These are phyloP conservation scores for Drosophila burlai DNA, from an alignment of 1,140 invertebrate species.

Conservation along the genomic window DNA sequence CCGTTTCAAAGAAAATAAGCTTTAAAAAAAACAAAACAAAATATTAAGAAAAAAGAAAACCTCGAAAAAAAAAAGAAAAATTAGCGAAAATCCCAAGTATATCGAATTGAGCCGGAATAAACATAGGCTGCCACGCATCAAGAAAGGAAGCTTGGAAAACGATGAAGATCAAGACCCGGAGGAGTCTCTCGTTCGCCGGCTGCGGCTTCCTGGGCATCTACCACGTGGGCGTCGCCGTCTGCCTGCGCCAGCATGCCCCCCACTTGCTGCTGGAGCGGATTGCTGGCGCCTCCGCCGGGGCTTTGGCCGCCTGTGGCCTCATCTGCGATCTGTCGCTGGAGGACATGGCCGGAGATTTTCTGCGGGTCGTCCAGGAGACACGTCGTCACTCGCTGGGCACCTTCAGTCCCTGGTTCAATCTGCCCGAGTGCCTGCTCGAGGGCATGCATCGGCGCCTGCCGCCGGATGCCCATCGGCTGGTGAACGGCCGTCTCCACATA, in stretches of 20 bases:
- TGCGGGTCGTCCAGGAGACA: slow-evolving; percentile 94
- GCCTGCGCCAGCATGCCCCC: slow-evolving; percentile 98
- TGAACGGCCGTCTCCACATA: slow-evolving; percentile 96
- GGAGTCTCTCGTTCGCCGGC: slow-evolving; percentile 98
- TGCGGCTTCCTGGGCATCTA: slow-evolving; percentile 99
- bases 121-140: background rate
- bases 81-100: background rate
- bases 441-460: slow-evolving; percentile 94
- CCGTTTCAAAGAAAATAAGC: slow-evolving; percentile 12
- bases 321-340: slow-evolving; percentile 97
- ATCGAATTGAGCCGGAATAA: background rate
- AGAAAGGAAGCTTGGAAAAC: background rate
- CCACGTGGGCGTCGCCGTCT: slow-evolving; percentile 98
- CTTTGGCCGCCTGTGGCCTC: slow-evolving; percentile 96
- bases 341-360: slow-evolving; percentile 94
- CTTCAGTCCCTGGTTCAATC: slow-evolving; percentile 97
- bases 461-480: slow-evolving; percentile 95
- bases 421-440: slow-evolving; percentile 94
- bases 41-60: slow-evolving; percentile 12
- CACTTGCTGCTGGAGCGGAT: slow-evolving; percentile 96
- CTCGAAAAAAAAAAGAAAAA: slow-evolving; percentile 3
- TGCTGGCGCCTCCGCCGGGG: slow-evolving; percentile 98
- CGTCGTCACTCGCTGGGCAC: slow-evolving; percentile 94
- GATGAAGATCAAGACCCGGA: background rate
- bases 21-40: slow-evolving; percentile 24